These are phyloP conservation scores for Pogonocherus hispidulus DNA, from an alignment of 2,888 invertebrate species.

Conservation along the genomic window DNA sequence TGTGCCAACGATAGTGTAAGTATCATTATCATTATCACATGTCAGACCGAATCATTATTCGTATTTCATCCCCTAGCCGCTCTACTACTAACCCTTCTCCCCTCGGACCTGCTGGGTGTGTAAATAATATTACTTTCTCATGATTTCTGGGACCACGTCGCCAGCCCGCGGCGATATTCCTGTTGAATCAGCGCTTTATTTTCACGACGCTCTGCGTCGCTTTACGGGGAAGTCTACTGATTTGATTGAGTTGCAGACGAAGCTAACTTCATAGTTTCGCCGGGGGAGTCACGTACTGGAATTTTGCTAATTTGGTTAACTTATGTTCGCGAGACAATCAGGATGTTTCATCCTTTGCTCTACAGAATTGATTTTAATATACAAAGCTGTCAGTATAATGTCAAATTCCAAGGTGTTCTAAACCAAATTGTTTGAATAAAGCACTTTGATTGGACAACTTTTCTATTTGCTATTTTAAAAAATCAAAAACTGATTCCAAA, in stretches of 20 bases:
- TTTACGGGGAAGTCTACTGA: not conserved
- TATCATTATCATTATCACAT: too few species aligned
- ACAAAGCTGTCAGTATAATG: too few species aligned
- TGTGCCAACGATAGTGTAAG: too few species aligned
- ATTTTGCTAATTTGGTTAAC: constrained; percentile 4
- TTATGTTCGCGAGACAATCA: not conserved
- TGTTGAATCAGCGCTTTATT: constrained; percentile 23
- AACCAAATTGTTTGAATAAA: too few species aligned
- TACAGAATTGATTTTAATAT: too few species aligned
- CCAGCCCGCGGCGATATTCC: constrained; percentile 18
- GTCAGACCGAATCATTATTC: too few species aligned
- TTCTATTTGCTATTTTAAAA: too few species aligned
- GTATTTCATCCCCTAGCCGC: too few species aligned
- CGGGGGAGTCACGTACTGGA: not conserved
- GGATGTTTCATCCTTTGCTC: not conserved
- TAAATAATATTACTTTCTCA: constrained; percentile 34
- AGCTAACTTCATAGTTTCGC: not conserved
- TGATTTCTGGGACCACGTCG: constrained; percentile 33
- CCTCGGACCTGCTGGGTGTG: not conserved
- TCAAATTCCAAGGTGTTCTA: too few species aligned
- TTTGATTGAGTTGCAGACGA: constrained; percentile 6
- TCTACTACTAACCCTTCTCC: not conserved
- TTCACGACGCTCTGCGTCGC: not conserved
- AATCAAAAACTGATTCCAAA: too few species aligned
- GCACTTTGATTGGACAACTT: too few species aligned